Evolutionary conservation across 1,140 invertebrate genomes (phyloP).

Genomic region (Riptortus pedestris): DNA sequence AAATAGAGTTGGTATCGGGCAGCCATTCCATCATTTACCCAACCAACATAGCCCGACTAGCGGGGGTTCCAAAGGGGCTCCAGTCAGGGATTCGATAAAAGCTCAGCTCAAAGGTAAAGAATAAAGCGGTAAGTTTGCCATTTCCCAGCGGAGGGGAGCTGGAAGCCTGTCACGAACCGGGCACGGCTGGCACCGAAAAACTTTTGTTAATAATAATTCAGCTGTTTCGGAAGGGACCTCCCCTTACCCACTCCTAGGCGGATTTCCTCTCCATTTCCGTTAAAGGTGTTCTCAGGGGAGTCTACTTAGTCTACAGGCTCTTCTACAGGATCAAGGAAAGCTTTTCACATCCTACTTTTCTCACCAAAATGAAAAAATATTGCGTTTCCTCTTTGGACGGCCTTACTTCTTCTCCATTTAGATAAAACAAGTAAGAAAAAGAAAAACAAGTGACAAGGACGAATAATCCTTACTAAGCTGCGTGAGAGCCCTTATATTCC

Average conservation of each 20-base stretch:
- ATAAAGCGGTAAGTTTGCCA: background rate
- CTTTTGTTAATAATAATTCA: slow-evolving; percentile 7
- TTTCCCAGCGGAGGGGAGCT: background rate
- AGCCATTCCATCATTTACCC: slow-evolving; percentile 5
- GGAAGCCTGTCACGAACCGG: background rate
- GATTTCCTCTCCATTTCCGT: slow-evolving; percentile 9
- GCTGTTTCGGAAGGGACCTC: background rate
- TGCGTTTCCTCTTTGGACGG: too few relatives aligned
- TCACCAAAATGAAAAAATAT: too few relatives aligned
- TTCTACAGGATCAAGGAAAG: too few relatives aligned
- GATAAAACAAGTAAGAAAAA: too few relatives aligned
- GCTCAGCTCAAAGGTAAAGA: background rate
- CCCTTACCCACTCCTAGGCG: background rate
- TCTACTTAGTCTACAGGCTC: background rate
- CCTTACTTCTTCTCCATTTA: too few relatives aligned
- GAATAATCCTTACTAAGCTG: too few relatives aligned
- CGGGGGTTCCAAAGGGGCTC: background rate
- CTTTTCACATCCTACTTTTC: too few relatives aligned
- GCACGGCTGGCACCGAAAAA: too few relatives aligned
- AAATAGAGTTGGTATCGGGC: background rate
- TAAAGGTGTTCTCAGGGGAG: background rate
- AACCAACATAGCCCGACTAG: background rate
- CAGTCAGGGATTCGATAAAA: background rate
- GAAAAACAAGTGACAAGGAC: too few relatives aligned
- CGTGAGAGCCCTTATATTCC: too few relatives aligned